A percentile compares a stretch with the other conserved stretches of the same genome.
Conservation (phyloP, 2,113 vertebrate species). For the Pteruthius melanotis region DNA sequence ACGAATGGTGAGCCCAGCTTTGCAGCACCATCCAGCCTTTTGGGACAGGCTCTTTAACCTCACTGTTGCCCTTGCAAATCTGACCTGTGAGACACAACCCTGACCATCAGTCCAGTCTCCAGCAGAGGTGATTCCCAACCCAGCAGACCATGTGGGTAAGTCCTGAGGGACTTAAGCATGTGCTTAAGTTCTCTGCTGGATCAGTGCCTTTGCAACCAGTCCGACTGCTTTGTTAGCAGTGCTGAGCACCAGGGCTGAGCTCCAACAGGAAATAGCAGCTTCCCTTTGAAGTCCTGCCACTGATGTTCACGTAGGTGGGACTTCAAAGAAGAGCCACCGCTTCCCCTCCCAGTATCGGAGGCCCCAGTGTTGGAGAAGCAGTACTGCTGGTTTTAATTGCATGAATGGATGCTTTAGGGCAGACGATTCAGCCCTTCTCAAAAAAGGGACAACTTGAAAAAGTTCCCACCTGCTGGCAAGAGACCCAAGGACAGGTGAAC, state of each 20-base stretch:
- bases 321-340: slow-evolving; percentile 64
- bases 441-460: slow-evolving; percentile 36
- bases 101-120: not conserved
- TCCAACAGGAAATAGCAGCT: slow-evolving; percentile 63
- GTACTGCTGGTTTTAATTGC: slow-evolving; percentile 67
- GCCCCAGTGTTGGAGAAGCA: slow-evolving; percentile 55
- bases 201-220: slow-evolving; percentile 58
- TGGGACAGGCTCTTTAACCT: not conserved
- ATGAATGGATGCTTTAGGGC: slow-evolving; percentile 50
- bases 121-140: not conserved
- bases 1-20: not conserved
- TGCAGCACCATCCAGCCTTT: not conserved
- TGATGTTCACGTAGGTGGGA: slow-evolving; percentile 68
- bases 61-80: not conserved
- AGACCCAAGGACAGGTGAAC: slow-evolving; percentile 33
- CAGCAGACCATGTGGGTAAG: not conserved
- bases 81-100: not conserved
- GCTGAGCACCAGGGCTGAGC: slow-evolving; percentile 58
- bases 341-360: slow-evolving; percentile 57
- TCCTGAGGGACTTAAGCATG: slow-evolving; percentile 45
- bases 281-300: slow-evolving; percentile 70
- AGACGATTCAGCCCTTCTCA: slow-evolving; percentile 47
- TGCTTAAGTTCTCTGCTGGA: slow-evolving; percentile 61
- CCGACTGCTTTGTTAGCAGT: slow-evolving; percentile 55
- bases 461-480: slow-evolving; percentile 24